Base-by-base conservation (phyloP, 1,140 invertebrate species). In the Theocolax elegans region DNA sequence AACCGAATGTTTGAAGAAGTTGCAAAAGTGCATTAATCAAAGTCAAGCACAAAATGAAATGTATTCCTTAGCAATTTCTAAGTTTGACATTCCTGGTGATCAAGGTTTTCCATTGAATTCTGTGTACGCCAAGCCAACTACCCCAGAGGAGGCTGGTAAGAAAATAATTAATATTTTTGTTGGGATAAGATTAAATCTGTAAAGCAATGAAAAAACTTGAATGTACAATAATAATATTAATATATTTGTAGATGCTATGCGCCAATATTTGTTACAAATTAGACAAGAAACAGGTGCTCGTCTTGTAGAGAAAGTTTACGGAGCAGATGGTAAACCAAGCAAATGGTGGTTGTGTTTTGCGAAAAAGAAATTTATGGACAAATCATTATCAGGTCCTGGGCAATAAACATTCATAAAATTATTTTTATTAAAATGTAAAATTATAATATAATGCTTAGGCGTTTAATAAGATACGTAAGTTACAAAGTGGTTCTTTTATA, bases 281-380 rank as follows among this genome's bases (percentile, higher is more conserved):
- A 87, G 98, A 71, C 96, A 99, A 85, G 98, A 99, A 87, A 95
- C 95, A 44, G 97, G 97, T 13, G 82, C 90, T 31, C 89, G 98
- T 72, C 89, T 99, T 15, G 91, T 94, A 82, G 96, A 99, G 66
- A 95, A 94, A 87, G 89, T 90, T 73, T 83, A 85, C 62, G 80
- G 91, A 21, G 92, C 95, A 71, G 94, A 96, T 85, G 95, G 95
- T 1, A 97, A 97, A 80, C 96, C 98, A 13, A 97, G 95, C 79
- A 99, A 99, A 87, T 99, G 98, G 98, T 99, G 98, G 98, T 87
- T 99, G 29, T 99, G 98, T 81, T 99, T 99, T 88, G 93, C 96
- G 15, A 98, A 98, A 81, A 98, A 97, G 89, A 98, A 97, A 88
- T 99, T 99, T 81, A 99, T 99, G 97, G 98, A 99, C 80, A 99